phyloP scores from a whole-genome alignment of 2,113 vertebrate species.

The Crotalus helleri region DNA sequence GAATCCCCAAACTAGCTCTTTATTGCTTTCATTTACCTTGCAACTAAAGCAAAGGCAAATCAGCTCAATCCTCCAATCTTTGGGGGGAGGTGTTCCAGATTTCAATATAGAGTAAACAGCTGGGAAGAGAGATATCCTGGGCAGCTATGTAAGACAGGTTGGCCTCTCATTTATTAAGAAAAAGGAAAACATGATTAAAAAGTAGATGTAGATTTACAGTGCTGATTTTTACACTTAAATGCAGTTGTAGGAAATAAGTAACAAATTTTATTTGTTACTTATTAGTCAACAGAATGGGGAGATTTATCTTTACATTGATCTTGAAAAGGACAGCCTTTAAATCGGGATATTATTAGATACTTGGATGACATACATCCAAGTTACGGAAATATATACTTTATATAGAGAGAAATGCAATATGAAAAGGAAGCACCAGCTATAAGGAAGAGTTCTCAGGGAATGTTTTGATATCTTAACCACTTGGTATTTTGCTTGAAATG shows the following conservation, averaged over 20 bases:
- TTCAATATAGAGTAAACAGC: not conserved
- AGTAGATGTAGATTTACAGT: not conserved
- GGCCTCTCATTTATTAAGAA: not conserved
- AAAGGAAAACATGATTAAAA: not conserved
- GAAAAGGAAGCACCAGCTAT: not conserved
- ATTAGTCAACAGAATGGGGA: not conserved
- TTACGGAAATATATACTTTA: not conserved
- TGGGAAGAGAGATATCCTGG: not conserved
- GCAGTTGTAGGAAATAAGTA: not conserved
- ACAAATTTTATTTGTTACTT: not conserved
- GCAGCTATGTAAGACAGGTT: not conserved
- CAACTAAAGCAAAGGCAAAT: not conserved
- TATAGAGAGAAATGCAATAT: not conserved
- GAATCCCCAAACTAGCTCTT: not conserved
- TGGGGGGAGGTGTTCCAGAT: not conserved
- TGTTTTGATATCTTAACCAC: not conserved
- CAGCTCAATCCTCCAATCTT: not conserved
- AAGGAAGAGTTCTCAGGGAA: not conserved
- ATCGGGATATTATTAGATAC: not conserved
- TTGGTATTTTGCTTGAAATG: not conserved
- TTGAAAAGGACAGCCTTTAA: not conserved
- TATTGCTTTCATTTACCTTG: not conserved
- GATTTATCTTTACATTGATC: not conserved
- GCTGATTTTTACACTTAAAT: not conserved
- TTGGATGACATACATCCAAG: not conserved